Conservation (phyloP, 2,888 invertebrate genomes). For the Leptinotarsa haldemani region DNA sequence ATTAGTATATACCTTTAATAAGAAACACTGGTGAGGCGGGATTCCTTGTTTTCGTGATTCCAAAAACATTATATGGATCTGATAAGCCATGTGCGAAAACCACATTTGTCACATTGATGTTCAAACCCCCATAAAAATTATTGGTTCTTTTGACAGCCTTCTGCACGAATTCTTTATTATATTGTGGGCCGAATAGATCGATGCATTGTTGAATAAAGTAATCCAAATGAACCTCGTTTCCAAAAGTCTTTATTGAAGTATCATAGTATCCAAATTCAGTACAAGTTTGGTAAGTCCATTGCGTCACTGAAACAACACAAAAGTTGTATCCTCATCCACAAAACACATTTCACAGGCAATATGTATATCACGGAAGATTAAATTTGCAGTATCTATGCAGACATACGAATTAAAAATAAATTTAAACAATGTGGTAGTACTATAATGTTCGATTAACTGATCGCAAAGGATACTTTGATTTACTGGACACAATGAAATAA, state of each 20-base stretch:
- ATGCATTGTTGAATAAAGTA: constrained; percentile 77
- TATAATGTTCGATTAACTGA: no score
- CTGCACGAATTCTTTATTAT: constrained; percentile 70
- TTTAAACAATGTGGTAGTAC: no score
- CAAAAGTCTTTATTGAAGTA: constrained; percentile 78
- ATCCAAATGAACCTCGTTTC: constrained; percentile 77
- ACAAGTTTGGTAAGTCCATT: constrained; percentile 96
- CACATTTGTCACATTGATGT: constrained; percentile 69
- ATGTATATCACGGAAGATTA: no score
- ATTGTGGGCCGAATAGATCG: constrained; percentile 76
- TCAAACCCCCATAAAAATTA: constrained; percentile 67
- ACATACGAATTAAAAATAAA: no score
- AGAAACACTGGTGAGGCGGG: constrained; percentile 50
- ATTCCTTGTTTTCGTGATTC: constrained; percentile 65
- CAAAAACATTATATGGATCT: constrained; percentile 72
- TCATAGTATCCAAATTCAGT: constrained; percentile 97
- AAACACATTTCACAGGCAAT: no score
- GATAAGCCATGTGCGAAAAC: constrained; percentile 72
- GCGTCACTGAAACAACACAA: constrained; percentile 74
- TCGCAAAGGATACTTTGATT: no score
- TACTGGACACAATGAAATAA: no score
- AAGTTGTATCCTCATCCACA: no score
- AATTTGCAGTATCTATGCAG: no score
- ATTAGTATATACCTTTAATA: constrained; percentile 37
- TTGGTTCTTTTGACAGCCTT: constrained; percentile 71